phyloP scores from a whole-genome alignment of 2,113 vertebrate species.

The Chauna torquata region DNA sequence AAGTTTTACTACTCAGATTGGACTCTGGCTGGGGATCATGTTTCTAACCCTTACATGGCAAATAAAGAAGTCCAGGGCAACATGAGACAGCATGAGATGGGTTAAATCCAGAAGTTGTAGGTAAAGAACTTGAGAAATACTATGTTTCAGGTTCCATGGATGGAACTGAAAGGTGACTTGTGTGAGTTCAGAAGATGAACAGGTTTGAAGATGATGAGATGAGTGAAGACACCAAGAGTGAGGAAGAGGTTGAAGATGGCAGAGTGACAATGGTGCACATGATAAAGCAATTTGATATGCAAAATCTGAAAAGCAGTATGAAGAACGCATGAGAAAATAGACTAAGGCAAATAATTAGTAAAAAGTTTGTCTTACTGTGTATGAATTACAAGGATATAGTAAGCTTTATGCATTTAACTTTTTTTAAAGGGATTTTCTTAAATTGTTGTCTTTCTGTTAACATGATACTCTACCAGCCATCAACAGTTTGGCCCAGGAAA shows the following conservation, averaged over 20 bases:
- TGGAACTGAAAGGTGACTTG: neutral
- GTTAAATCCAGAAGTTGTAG: neutral
- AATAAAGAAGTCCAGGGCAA: neutral
- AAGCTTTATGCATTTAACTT: neutral
- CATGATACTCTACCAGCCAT: neutral
- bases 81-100: neutral
- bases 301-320: neutral
- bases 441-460: neutral
- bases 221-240: neutral
- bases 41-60: neutral
- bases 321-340: neutral
- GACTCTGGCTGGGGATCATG: rapidly evolving
- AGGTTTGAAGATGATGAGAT: neutral
- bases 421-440: neutral
- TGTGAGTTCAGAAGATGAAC: neutral
- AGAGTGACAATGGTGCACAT: neutral
- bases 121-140: neutral
- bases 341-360: neutral
- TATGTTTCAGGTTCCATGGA: neutral
- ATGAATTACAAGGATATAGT: neutral
- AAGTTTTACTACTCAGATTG: neutral
- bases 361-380: neutral
- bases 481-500: neutral
- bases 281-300: neutral
- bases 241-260: neutral